A percentile compares a stretch with the other conserved stretches of the same genome.
Conservation (phyloP, 1,140 invertebrate genomes). For the Neodiprion pinetum region DNA sequence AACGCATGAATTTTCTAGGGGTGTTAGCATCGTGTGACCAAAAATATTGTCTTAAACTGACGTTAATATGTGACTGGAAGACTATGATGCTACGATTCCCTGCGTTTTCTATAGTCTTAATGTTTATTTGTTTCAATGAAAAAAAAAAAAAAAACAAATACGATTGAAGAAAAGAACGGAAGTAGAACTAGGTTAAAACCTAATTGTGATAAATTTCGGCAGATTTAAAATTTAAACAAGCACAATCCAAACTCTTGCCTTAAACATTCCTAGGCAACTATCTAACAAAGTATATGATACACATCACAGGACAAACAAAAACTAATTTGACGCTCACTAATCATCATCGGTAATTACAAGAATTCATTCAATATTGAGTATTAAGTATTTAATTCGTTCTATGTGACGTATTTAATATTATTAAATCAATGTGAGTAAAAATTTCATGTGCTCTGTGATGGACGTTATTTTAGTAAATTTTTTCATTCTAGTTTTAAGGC, state of each 20-base stretch:
- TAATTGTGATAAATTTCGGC: neutral
- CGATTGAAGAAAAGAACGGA: neutral
- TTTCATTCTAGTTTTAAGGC: too few species aligned
- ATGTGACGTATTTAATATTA: slow-evolving; percentile 1
- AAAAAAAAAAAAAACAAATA: neutral
- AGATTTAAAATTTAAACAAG: slow-evolving; percentile 13
- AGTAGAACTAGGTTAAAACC: neutral
- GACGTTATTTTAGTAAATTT: neutral
- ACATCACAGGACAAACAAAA: slow-evolving; percentile 3
- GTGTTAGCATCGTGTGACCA: neutral
- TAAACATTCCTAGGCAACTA: slow-evolving; percentile 9
- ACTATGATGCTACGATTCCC: neutral
- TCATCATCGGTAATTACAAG: neutral
- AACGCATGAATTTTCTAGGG: neutral
- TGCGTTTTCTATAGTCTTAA: neutral
- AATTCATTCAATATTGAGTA: neutral
- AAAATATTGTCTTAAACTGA: neutral
- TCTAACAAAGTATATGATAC: slow-evolving; percentile 5
- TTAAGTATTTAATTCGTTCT: slow-evolving; percentile 6
- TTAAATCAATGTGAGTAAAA: neutral
- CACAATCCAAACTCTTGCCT: slow-evolving; percentile 7
- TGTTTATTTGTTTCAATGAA: neutral
- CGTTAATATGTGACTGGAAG: neutral
- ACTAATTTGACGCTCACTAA: neutral
- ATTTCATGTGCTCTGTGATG: neutral